Percentiles rank a stretch among this genome's conserved stretches.
phyloP scores from a whole-genome alignment of 2,888 invertebrate genomes.

The Penaeus monodon region DNA sequence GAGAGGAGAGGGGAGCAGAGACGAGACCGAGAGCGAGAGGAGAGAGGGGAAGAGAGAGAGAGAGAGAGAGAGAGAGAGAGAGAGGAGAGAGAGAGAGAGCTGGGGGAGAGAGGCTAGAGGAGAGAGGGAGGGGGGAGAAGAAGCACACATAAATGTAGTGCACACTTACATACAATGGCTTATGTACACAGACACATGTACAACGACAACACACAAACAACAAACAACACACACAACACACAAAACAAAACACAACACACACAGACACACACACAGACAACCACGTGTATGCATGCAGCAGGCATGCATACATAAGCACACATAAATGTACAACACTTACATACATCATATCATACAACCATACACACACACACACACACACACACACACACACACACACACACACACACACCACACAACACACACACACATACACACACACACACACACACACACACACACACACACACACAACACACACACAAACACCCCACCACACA shows the following conservation, averaged over 20 bases:
- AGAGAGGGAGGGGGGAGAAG: background rate
- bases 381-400: background rate
- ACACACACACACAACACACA: too few species aligned
- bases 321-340: too few species aligned
- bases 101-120: too few species aligned
- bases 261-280: background rate
- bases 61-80: too few species aligned
- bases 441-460: too few species aligned
- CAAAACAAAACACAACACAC: background rate
- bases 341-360: too few species aligned
- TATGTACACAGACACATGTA: background rate
- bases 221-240: background rate
- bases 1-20: background rate
- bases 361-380: too few species aligned
- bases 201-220: conserved; percentile 6
- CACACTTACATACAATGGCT: background rate
- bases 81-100: background rate
- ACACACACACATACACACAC: too few species aligned
- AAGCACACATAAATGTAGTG: background rate
- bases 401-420: too few species aligned
- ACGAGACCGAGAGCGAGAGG: conserved; percentile 10
- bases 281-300: too few species aligned
- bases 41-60: background rate
- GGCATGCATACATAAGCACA: too few species aligned
- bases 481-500: too few species aligned